These are phyloP conservation scores for Amphiura filiformis DNA, from an alignment of 35 echinoderm and acorn worm genomes.

Conservation along the genomic window DNA sequence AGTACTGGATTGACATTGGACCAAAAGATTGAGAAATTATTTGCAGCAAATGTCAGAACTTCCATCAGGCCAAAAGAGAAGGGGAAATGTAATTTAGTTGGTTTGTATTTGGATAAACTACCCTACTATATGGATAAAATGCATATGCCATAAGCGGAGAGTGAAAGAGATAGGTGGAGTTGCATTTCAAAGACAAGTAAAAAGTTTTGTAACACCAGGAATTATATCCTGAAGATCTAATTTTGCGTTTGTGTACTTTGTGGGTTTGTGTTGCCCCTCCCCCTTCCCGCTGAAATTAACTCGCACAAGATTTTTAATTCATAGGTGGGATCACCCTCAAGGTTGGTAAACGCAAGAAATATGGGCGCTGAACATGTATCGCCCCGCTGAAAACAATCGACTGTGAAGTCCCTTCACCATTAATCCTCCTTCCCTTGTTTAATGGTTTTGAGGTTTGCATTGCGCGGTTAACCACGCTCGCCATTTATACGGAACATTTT, in stretches of 20 bases:
- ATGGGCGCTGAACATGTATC: neutral
- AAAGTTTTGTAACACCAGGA: neutral
- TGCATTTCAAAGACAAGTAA: neutral
- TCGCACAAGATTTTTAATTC: neutral
- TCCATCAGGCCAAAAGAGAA: no score
- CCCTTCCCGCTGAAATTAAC: neutral
- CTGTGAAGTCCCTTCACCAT: neutral
- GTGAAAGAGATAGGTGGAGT: no score
- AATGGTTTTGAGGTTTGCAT: neutral
- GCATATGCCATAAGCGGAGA: no score
- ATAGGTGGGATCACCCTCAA: neutral
- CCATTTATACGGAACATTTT: neutral
- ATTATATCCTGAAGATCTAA: neutral
- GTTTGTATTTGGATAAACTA: no score
- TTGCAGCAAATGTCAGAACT: no score
- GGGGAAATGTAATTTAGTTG: no score
- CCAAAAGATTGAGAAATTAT: no score
- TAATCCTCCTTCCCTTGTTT: neutral
- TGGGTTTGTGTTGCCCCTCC: neutral
- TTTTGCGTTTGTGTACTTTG: neutral
- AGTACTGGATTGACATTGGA: no score
- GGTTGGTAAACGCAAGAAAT: neutral
- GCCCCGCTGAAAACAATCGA: neutral
- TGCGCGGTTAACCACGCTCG: neutral
- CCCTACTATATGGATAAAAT: no score